Evolutionary conservation across 2,888 invertebrate genomes (phyloP).

Genomic region (Drosophila bunnanda): DNA sequence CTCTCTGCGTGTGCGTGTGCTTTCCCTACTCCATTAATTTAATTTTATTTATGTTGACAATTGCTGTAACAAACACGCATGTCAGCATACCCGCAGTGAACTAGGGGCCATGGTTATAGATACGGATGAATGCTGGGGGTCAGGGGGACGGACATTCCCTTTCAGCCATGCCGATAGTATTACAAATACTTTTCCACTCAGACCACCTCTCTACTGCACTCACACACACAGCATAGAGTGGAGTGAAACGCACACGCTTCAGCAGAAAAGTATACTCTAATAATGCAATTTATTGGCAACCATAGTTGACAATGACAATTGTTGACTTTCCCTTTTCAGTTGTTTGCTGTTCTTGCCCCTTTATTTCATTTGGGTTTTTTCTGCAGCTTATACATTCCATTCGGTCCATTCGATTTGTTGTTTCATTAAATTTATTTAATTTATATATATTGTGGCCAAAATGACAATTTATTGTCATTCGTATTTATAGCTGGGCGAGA

Average conservation of each 20-base stretch:
- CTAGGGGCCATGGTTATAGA: conserved; percentile 23
- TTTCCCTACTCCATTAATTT: conserved; percentile 56
- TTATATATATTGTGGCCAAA: conserved; percentile 62
- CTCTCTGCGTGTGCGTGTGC: conserved; percentile 24
- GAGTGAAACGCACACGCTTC: background rate
- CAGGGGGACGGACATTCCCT: conserved; percentile 14
- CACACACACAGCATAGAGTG: background rate
- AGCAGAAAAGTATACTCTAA: conserved; percentile 52
- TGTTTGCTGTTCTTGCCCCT: conserved; percentile 25
- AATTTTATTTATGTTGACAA: conserved; percentile 78
- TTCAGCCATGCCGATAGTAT: conserved; percentile 54
- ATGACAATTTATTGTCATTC: conserved; percentile 71
- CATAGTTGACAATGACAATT: conserved; percentile 70
- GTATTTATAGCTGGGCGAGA: conserved; percentile 49
- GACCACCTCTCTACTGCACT: conserved; percentile 2
- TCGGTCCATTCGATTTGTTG: conserved; percentile 20
- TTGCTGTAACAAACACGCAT: conserved; percentile 56
- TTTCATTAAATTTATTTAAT: conserved; percentile 65
- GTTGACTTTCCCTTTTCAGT: conserved; percentile 59
- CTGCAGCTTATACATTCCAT: conserved; percentile 22
- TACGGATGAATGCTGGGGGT: conserved; percentile 1
- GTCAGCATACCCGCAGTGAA: conserved; percentile 27
- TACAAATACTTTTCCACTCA: conserved; percentile 59
- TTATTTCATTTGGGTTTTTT: conserved; percentile 25
- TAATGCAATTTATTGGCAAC: conserved; percentile 72